Evolutionary conservation across 2,797 vertebrate species (phyloP), one percentile per base, ranked within the genome.

Genomic region (Cirrhinus mrigala): DNA sequence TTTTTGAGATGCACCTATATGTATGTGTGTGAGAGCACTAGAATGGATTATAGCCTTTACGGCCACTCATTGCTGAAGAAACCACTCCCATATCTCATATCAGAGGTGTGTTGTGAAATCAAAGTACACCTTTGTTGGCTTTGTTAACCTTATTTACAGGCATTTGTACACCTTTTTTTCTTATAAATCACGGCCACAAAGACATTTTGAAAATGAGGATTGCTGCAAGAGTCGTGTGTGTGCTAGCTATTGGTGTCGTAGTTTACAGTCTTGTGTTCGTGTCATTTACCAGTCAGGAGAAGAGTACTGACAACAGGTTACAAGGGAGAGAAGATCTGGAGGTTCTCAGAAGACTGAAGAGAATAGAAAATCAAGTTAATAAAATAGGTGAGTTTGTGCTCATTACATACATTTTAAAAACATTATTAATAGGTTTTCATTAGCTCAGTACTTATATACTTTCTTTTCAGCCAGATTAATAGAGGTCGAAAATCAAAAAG

Each of bases 311-410:
- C 40, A 44, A 44, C 40, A 44, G 40, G 6, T 44, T 44, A 44
- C 40, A 44, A 44, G 7, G 7, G 10, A 5, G 48, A 46, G 69
- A 62, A 33, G 24, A 74, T 62, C 18, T 15, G 6, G 69, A 82
- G 40, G 37, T 74, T 62, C 18, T 82, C 29, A 22, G 5, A 20
- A 37, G 56, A 54, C 76, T 91, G 83, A 77, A 89, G 5, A 24
- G 22, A 8, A 81, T 90, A 5, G 83, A 91, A 79, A 24, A 73
- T 6, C 73, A 81, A 11, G 75, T 91, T 18, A 3, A 78, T 37
- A 79, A 84, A 52, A 54, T 91, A 66, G 86, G 91, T 91, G 48
- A 83, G 87, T 79, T 69, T 76, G 7, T 62, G 15, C 64, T 68
- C 27, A 68, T 68, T 37, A 11, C 16, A 68, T 10, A 52, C 8